Evolutionary conservation across 2,888 invertebrate genomes (phyloP).

Genomic region (Andricus curvator): DNA sequence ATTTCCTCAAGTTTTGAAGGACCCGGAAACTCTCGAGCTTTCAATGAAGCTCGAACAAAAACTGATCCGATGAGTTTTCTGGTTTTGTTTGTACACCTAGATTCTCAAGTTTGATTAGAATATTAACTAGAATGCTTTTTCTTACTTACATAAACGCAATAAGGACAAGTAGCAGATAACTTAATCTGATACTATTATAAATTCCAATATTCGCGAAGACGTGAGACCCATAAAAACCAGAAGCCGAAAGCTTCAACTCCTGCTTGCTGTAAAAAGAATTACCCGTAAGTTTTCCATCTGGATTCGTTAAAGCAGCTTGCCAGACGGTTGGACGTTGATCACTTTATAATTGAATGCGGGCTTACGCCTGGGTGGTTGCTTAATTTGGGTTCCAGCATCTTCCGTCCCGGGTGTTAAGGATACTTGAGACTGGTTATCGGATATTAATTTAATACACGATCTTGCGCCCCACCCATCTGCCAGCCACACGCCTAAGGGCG

Average conservation of each 20-base stretch:
- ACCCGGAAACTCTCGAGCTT: too few relatives aligned
- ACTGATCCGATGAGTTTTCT: too few relatives aligned
- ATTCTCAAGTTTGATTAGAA: too few relatives aligned
- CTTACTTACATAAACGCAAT: too few relatives aligned
- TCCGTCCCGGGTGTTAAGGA: slow-evolving; percentile 51
- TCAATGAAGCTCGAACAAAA: too few relatives aligned
- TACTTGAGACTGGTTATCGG: slow-evolving; percentile 59
- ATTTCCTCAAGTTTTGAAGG: too few relatives aligned
- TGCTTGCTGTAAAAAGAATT: slow-evolving; percentile 46
- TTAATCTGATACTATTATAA: background rate
- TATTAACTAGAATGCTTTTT: too few relatives aligned
- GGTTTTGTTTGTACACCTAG: too few relatives aligned
- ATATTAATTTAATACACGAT: slow-evolving; percentile 68
- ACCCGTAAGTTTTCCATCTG: slow-evolving; percentile 64
- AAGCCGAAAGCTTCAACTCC: background rate
- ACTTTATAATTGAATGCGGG: slow-evolving; percentile 71
- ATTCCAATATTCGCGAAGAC: background rate
- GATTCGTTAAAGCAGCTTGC: slow-evolving; percentile 67
- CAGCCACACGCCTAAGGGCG: slow-evolving; percentile 56
- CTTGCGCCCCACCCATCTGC: slow-evolving; percentile 61
- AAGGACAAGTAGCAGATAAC: background rate
- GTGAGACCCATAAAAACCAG: slow-evolving; percentile 1
- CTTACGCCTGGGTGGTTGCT: slow-evolving; percentile 54
- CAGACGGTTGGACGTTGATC: slow-evolving; percentile 65
- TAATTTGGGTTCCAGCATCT: slow-evolving; percentile 61